Percentiles rank a stretch among this genome's conserved stretches.
Conservation (phyloP, 2,888 invertebrate genomes). For the Leptopilina myrica region DNA sequence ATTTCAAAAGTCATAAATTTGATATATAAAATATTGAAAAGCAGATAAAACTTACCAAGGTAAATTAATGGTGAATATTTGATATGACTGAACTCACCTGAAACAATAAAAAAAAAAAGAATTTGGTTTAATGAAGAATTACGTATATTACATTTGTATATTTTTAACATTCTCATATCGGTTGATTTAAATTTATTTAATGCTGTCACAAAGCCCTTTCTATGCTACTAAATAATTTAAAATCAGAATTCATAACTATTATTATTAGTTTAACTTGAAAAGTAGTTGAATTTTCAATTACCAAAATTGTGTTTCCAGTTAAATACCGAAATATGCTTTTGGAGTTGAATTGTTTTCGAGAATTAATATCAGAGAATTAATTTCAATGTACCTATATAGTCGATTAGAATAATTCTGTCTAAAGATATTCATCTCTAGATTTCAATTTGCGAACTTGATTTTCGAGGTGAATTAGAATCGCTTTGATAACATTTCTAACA, state of each 20-base stretch:
- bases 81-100: slow-evolving; percentile 11
- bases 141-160: no score
- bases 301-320: no score
- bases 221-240: no score
- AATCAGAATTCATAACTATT: background rate
- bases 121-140: no score
- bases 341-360: no score
- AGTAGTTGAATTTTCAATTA: no score
- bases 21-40: background rate
- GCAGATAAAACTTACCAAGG: background rate
- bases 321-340: no score
- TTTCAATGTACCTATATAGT: background rate
- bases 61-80: background rate
- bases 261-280: background rate
- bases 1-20: background rate
- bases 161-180: no score
- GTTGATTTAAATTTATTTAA: no score
- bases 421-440: background rate
- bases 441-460: slow-evolving; percentile 10
- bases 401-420: background rate
- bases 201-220: no score
- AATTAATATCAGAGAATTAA: background rate
- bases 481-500: background rate
- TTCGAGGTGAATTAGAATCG: background rate
- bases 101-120: background rate